Evolutionary conservation across 2,888 invertebrate genomes (phyloP).

Genomic region (Mimachlamys varia): DNA sequence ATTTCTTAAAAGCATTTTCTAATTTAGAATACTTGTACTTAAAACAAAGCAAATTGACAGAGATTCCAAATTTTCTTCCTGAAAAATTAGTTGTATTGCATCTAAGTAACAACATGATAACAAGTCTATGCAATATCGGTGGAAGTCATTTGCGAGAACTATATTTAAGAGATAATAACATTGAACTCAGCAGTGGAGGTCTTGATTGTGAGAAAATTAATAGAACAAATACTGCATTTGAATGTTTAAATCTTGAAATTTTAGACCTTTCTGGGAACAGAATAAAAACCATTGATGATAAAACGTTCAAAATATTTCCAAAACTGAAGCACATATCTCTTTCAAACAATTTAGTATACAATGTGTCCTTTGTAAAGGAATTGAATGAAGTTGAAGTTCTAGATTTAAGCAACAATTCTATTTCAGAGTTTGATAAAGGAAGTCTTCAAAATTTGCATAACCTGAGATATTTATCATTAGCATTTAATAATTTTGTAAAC

Average conservation of each 20-base stretch:
- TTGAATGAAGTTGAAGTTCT: slow-evolving; percentile 43
- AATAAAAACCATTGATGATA: slow-evolving; percentile 41
- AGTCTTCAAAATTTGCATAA: slow-evolving; percentile 44
- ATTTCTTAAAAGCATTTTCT: background rate
- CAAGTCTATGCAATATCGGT: slow-evolving; percentile 33
- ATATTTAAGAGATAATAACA: background rate
- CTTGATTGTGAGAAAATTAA: background rate
- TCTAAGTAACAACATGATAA: slow-evolving; percentile 45
- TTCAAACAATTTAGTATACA: slow-evolving; percentile 49
- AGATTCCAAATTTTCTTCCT: slow-evolving; percentile 45
- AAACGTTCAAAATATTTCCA: slow-evolving; percentile 36
- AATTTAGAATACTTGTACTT: slow-evolving; percentile 44
- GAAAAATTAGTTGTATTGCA: slow-evolving; percentile 43
- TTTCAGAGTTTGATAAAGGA: slow-evolving; percentile 43
- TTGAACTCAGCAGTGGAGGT: background rate
- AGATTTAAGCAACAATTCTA: slow-evolving; percentile 51
- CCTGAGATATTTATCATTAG: slow-evolving; percentile 52
- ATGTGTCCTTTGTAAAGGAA: slow-evolving; percentile 37
- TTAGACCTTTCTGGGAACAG: slow-evolving; percentile 46
- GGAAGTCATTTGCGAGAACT: slow-evolving; percentile 37
- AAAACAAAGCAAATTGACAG: slow-evolving; percentile 43
- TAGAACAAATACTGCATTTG: background rate
- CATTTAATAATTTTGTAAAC: slow-evolving; percentile 48
- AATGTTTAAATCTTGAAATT: slow-evolving; percentile 39
- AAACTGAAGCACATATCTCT: slow-evolving; percentile 46